phyloP scores from a whole-genome alignment of 2,113 vertebrate genomes.

The Galemys pyrenaicus region DNA sequence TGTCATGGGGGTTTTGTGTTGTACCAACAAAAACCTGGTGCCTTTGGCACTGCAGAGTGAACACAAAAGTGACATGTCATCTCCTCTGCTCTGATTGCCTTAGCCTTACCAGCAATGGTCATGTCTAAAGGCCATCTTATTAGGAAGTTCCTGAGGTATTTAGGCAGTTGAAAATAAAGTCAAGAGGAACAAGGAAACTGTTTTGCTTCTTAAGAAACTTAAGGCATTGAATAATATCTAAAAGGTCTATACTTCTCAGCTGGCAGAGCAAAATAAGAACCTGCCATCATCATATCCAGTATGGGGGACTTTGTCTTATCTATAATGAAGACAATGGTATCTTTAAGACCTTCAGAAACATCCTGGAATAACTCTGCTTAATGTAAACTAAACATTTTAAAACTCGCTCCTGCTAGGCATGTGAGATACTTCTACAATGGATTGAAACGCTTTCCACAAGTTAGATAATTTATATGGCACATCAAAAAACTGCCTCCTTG shows the following conservation, averaged over 20 bases:
- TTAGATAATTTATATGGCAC: constrained; percentile 96
- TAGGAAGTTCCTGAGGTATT: constrained; percentile 97
- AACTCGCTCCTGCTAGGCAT: constrained; percentile 95
- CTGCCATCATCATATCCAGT: constrained; percentile 95
- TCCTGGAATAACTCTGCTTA: constrained; percentile 97
- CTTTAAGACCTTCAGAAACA: constrained; percentile 97
- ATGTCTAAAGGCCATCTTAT: constrained; percentile 98
- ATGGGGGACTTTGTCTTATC: constrained; percentile 95
- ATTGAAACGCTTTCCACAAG: constrained; percentile 98
- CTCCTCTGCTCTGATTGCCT: constrained; percentile 96
- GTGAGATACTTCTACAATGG: constrained; percentile 98
- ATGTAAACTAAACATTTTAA: constrained; percentile 95
- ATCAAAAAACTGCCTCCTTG: constrained; percentile 93
- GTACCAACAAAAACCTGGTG: constrained; percentile 99
- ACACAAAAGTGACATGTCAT: constrained; percentile 98
- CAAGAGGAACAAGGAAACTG: constrained; percentile 98
- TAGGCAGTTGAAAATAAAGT: constrained; percentile 98
- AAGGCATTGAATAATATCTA: constrained; percentile 99
- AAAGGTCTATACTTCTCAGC: constrained; percentile 98
- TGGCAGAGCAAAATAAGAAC: constrained; percentile 99
- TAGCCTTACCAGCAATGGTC: constrained; percentile 95
- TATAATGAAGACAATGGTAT: constrained; percentile 96
- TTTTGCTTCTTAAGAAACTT: constrained; percentile 96
- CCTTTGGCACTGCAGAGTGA: constrained; percentile 97
- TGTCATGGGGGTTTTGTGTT: constrained; percentile 98